phyloP scores from a whole-genome alignment of 1,140 invertebrate species.

The Olivierus martensii region DNA sequence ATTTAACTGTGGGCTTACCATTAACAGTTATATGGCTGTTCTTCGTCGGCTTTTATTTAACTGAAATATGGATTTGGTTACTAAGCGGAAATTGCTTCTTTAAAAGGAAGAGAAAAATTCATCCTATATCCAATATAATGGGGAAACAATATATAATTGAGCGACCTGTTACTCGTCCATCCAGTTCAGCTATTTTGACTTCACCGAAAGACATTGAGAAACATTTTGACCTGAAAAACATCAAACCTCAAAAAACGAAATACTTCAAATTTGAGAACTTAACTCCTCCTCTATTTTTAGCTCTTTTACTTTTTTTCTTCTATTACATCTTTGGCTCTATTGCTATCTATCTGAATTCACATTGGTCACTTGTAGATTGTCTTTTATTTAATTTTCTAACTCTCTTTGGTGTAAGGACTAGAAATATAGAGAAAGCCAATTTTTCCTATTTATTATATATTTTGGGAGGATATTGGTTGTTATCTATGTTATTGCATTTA shows the following conservation, averaged over 20 bases:
- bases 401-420: neutral
- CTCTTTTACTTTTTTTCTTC: conserved; percentile 2
- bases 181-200: neutral
- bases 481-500: conserved; percentile 6
- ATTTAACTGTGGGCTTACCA: neutral
- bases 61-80: conserved; percentile 1
- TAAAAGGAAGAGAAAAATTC: neutral
- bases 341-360: neutral
- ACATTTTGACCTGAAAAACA: neutral
- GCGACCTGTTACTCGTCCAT: neutral
- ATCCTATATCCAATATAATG: too few relatives aligned
- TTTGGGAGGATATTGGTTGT: conserved; percentile 1
- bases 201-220: neutral
- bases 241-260: neutral
- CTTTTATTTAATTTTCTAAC: conserved; percentile 10
- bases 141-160: neutral
- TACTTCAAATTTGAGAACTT: neutral
- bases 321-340: conserved; percentile 10
- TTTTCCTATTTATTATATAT: neutral
- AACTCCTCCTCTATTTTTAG: neutral
- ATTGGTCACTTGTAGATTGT: neutral
- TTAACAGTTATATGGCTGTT: neutral
- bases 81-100: neutral
- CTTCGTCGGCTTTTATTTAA: neutral
- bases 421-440: neutral